Conservation (phyloP, 2,888 invertebrate genomes). For the Chrysopilus asiliformis region DNA sequence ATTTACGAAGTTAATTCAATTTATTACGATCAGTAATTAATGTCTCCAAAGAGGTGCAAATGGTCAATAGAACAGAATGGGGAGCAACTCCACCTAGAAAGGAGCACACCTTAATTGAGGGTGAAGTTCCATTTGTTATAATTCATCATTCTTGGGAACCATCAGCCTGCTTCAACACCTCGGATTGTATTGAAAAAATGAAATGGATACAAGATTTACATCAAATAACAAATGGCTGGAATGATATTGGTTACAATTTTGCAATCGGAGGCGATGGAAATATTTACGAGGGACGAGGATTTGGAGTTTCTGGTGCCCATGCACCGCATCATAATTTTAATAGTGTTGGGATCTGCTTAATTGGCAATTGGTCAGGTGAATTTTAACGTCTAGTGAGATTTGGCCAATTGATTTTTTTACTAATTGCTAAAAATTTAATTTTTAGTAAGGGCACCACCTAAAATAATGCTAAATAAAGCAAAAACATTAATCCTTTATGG, state of each 20-base stretch:
- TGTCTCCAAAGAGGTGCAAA: too few species aligned
- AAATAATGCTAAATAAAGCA: constrained; percentile 44
- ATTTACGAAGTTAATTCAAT: too few species aligned
- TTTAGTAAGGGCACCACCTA: constrained; percentile 44
- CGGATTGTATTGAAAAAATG: constrained; percentile 44
- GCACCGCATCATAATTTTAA: constrained; percentile 49
- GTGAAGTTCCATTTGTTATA: constrained; percentile 50
- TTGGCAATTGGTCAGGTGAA: constrained; percentile 39
- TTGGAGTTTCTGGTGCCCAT: constrained; percentile 55
- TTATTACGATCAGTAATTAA: too few species aligned
- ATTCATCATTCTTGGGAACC: constrained; percentile 57
- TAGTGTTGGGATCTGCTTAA: constrained; percentile 56
- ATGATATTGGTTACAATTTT: constrained; percentile 59
- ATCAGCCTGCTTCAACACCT: constrained; percentile 42
- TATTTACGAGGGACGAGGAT: constrained; percentile 59
- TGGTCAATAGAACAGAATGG: constrained; percentile 42
- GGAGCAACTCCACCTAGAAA: constrained; percentile 40
- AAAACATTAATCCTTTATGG: constrained; percentile 47
- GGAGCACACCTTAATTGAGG: constrained; percentile 32
- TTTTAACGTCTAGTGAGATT: too few species aligned
- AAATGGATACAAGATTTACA: constrained; percentile 51
- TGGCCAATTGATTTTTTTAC: too few species aligned
- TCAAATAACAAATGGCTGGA: constrained; percentile 44
- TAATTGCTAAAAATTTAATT: too few species aligned
- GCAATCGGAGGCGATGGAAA: constrained; percentile 59